Evolutionary conservation across 92 coral and sea anemone genomes (phyloP).

Genomic region (Bergia puertoricense): DNA sequence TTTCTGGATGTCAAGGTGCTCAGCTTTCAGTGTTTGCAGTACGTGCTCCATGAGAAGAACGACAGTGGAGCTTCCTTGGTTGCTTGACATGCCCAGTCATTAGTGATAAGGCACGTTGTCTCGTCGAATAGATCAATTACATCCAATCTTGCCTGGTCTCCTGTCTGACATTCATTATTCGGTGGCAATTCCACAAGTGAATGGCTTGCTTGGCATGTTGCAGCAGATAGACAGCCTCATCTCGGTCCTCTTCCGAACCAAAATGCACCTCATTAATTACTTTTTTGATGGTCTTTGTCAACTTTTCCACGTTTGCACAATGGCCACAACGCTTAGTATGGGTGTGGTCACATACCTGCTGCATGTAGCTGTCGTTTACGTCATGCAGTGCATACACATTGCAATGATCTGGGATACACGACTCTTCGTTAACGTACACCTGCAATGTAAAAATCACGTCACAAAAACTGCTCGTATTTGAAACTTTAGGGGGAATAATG

Average conservation of each 20-base stretch:
- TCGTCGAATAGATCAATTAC: background rate
- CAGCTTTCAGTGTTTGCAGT: conserved; percentile 31
- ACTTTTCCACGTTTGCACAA: background rate
- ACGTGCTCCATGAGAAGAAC: conserved; percentile 37
- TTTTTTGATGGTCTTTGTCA: background rate
- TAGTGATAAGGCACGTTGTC: background rate
- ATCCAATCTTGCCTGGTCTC: conserved; percentile 11
- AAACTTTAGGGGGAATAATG: too few species aligned
- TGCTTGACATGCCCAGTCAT: conserved; percentile 41
- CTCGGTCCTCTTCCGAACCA: conserved; percentile 5
- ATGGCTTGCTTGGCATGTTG: conserved; percentile 28
- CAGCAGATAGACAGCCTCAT: background rate
- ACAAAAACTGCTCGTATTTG: too few species aligned
- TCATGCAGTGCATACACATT: conserved; percentile 24
- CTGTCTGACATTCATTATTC: background rate
- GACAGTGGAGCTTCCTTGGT: conserved; percentile 37
- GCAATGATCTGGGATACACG: conserved; percentile 18
- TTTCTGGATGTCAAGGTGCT: conserved; percentile 21
- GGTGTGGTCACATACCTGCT: background rate
- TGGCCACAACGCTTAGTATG: conserved; percentile 5
- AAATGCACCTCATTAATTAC: background rate
- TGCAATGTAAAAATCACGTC: background rate
- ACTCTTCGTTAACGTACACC: conserved; percentile 16
- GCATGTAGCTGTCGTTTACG: background rate
- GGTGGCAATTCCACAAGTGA: conserved; percentile 20